Conservation (phyloP, 2,797 vertebrate species). For the Xenops minutus region DNA sequence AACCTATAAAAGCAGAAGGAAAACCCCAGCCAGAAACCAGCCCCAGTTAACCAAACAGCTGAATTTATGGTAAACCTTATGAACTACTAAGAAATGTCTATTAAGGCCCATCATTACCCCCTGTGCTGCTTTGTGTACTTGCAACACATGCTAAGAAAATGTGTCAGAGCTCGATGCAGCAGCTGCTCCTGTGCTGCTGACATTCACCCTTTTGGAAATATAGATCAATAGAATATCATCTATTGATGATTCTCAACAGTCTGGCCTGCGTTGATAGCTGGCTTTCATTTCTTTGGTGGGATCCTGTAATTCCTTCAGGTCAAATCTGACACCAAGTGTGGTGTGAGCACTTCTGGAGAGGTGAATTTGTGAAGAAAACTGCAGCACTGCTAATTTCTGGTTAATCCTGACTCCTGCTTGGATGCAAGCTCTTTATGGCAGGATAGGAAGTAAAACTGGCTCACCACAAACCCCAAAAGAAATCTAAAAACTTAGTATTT, state of each 20-base stretch:
- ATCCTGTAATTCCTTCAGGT: background rate
- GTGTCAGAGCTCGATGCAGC: background rate
- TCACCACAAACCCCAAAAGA: background rate
- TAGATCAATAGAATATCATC: too few species aligned
- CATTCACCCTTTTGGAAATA: background rate
- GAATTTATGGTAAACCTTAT: background rate
- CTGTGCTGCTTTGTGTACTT: background rate
- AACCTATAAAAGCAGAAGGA: background rate
- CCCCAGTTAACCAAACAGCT: background rate
- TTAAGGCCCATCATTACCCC: slow-evolving; percentile 13
- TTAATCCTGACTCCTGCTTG: background rate
- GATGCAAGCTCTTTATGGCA: background rate
- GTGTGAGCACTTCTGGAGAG: background rate
- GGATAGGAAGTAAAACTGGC: background rate
- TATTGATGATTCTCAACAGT: background rate
- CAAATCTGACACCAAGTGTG: background rate
- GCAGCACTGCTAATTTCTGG: background rate
- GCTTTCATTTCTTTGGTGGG: background rate
- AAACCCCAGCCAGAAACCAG: background rate
- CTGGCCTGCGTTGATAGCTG: background rate
- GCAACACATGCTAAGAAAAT: slow-evolving; percentile 4
- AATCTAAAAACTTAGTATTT: background rate
- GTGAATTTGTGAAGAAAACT: background rate
- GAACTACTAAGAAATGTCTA: background rate
- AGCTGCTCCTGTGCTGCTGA: background rate